Evolutionary conservation across 1,140 invertebrate genomes (phyloP).

Genomic region (Metaphire vulgaris): DNA sequence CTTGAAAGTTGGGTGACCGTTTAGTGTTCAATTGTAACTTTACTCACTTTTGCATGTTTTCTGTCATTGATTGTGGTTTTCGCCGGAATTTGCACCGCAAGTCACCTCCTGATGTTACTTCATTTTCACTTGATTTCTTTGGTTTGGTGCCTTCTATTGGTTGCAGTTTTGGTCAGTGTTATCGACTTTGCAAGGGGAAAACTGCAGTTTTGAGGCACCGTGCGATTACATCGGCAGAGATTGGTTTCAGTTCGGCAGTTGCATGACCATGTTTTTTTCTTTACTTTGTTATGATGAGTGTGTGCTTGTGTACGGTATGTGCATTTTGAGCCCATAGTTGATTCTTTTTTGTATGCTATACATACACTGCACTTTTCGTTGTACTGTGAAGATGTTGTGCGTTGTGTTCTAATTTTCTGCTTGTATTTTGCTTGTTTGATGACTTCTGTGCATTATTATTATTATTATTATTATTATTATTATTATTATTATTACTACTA

Average conservation of each 20-base stretch:
- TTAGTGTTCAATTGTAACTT: neutral
- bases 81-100: too few species aligned
- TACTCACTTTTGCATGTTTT: neutral
- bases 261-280: neutral
- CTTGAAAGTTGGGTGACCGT: neutral
- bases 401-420: neutral
- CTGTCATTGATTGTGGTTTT: too few species aligned
- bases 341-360: neutral
- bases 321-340: neutral
- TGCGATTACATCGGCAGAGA: neutral
- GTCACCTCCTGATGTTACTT: too few species aligned
- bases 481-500: too few species aligned
- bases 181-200: too few species aligned
- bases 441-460: too few species aligned
- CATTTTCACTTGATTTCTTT: neutral
- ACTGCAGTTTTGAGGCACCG: too few species aligned
- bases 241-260: neutral
- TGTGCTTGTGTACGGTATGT: neutral
- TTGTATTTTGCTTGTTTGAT: conserved; percentile 3
- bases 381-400: neutral
- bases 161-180: too few species aligned
- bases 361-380: neutral
- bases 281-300: neutral
- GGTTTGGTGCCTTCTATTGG: neutral
- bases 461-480: too few species aligned